Percentiles rank a stretch among this genome's conserved stretches.
Evolutionary conservation across 64 coral and sea anemone genomes (phyloP).

Genomic region (Pocillopora damicornis): DNA sequence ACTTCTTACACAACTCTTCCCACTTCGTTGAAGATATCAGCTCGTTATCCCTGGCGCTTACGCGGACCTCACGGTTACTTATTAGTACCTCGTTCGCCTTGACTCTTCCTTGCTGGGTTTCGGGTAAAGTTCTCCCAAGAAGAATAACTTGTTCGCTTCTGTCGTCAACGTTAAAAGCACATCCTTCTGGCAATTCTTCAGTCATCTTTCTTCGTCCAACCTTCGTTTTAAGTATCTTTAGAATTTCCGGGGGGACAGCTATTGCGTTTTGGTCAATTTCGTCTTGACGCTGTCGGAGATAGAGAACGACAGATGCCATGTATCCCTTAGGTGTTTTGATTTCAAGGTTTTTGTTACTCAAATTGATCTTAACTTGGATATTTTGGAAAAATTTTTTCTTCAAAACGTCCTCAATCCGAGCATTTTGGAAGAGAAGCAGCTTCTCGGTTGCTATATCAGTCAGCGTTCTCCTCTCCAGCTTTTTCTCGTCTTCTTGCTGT

Average conservation of each 20-base stretch:
- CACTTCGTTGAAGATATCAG: conserved; percentile 5
- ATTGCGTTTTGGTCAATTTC: conserved; percentile 1
- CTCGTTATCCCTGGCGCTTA: background rate
- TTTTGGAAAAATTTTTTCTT: background rate
- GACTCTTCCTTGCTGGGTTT: conserved; percentile 12
- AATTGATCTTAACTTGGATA: background rate
- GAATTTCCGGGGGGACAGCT: background rate
- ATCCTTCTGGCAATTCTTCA: conserved; percentile 1
- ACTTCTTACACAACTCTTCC: conserved; percentile 7
- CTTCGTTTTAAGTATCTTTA: conserved; percentile 10
- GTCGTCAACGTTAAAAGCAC: conserved; percentile 17
- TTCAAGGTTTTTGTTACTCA: background rate
- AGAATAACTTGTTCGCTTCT: background rate
- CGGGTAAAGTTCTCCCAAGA: background rate
- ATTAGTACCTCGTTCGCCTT: background rate
- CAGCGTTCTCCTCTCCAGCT: background rate
- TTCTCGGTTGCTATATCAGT: conserved; percentile 5
- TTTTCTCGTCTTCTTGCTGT: conserved; percentile 19
- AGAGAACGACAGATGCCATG: background rate
- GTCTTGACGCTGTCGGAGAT: conserved; percentile 1
- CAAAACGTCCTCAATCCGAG: conserved; percentile 12
- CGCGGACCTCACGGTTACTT: background rate
- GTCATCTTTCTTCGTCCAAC: conserved; percentile 15
- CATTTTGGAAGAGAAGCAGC: background rate
- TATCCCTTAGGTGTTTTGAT: conserved; percentile 23